Base-by-base conservation (phyloP, 2,797 vertebrate genomes). In the Chaetodon trifasciatus region DNA sequence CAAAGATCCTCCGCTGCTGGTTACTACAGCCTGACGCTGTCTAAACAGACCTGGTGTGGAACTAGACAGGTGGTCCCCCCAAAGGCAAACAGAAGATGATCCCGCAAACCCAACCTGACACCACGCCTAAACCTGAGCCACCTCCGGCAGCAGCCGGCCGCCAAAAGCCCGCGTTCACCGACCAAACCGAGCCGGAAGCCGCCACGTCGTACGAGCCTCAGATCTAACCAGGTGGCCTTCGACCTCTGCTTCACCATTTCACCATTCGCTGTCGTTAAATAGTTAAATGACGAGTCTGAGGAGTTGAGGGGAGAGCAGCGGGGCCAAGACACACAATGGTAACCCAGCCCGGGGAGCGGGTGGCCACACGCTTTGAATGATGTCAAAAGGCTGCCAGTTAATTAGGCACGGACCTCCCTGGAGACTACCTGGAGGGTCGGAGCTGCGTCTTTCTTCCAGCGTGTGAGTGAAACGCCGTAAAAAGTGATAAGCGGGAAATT, bases 351-450 rank as follows among this genome's bases (percentile, higher is more conserved):
- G 42, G 73, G 65, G 82, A 86, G 89, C 76, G 78, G 89, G 89
- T 90, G 88, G 89, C 86, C 91, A 66, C 76, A 81, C 9, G 67
- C 70, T 86, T 82, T 90, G 56, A 91, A 81, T 47, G 12, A 67
- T 76, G 89, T 91, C 92, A 93, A 93, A 94, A 88, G 89, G 86
- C 90, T 84, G 87, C 71, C 74, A 63, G 85, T 89, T 93, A 92
- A 94, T 95, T 92, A 93, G 88, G 74, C 84, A 12, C 52, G 76
- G 93, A 94, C 94, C 93, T 94, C 94, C 94, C 92, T 28, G 89
- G 88, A 93, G 92, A 92, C 93, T 90, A 93, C 91, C 91, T 91
- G 92, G 92, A 93, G 94, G 93, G 90, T 91, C 84, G 40, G 40
- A 49, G 67, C 35, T 0, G 60, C 72, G 57, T 79, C 81, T 81